A percentile compares a stretch with the other conserved stretches of the same genome.
phyloP scores from a whole-genome alignment of 2,113 vertebrate species.

The Theristicus caerulescens region DNA sequence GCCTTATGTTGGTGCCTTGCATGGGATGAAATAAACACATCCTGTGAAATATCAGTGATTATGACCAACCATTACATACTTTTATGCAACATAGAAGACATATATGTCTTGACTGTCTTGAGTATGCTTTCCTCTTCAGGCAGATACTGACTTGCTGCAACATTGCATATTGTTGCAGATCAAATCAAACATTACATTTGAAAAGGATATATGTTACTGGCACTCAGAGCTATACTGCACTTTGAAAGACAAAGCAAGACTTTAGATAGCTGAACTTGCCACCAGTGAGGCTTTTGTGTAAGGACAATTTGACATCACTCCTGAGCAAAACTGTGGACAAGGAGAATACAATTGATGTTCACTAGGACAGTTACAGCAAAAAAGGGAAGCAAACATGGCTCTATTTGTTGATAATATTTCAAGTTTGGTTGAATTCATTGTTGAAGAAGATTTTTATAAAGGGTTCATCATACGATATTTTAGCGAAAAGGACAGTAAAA shows the following conservation, averaged over 20 bases:
- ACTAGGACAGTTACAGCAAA: background rate
- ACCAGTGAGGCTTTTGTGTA: background rate
- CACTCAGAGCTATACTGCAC: background rate
- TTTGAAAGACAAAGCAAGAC: background rate
- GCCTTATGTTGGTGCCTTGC: background rate
- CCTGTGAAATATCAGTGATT: background rate
- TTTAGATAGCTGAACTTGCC: background rate
- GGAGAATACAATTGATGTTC: background rate
- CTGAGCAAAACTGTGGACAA: background rate
- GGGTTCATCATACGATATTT: background rate
- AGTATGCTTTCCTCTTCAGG: background rate
- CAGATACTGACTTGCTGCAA: background rate
- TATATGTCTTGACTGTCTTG: fast-evolving
- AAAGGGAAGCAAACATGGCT: background rate
- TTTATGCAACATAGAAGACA: background rate
- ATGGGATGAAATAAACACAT: background rate
- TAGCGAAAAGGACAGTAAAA: background rate
- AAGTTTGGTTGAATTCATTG: background rate
- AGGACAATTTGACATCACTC: background rate
- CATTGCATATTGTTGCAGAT: background rate
- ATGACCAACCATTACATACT: background rate
- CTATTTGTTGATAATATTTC: background rate
- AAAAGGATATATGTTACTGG: background rate
- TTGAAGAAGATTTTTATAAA: background rate
- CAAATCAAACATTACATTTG: background rate